These are phyloP conservation scores for Alfaro cultratus DNA, from an alignment of 2,797 vertebrate species.

Conservation along the genomic window DNA sequence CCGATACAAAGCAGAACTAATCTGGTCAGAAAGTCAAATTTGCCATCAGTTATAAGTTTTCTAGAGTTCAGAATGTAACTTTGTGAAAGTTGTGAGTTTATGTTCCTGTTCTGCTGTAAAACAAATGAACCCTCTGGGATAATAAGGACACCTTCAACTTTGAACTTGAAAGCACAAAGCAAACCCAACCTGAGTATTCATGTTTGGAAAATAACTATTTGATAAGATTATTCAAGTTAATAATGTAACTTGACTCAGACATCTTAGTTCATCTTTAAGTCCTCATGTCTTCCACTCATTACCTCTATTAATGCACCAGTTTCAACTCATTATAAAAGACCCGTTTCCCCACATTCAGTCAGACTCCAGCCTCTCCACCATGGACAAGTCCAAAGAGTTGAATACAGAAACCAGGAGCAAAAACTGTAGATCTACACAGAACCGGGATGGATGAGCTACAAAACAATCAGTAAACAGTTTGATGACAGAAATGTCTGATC, in stretches of 20 bases:
- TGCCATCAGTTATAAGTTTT: neutral
- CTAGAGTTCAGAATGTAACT: neutral
- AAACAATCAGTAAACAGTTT: neutral
- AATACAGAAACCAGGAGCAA: neutral
- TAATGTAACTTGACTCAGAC: neutral
- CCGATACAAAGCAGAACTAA: neutral
- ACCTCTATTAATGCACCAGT: neutral
- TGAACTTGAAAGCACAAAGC: neutral
- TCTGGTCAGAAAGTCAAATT: neutral
- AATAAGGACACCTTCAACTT: neutral
- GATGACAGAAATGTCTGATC: neutral
- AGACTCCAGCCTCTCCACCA: neutral
- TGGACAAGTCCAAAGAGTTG: neutral
- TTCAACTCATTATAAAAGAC: neutral
- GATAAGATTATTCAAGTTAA: too few species aligned
- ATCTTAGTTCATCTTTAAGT: neutral
- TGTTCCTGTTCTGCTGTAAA: neutral
- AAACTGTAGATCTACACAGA: neutral
- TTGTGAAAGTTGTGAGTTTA: neutral
- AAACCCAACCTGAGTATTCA: neutral
- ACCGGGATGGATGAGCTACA: neutral
- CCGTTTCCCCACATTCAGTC: neutral
- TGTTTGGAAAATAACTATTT: neutral
- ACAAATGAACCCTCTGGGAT: neutral
- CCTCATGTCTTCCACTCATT: neutral